Conservation (phyloP, 2,113 vertebrate species). For the Grammomys surdaster region DNA sequence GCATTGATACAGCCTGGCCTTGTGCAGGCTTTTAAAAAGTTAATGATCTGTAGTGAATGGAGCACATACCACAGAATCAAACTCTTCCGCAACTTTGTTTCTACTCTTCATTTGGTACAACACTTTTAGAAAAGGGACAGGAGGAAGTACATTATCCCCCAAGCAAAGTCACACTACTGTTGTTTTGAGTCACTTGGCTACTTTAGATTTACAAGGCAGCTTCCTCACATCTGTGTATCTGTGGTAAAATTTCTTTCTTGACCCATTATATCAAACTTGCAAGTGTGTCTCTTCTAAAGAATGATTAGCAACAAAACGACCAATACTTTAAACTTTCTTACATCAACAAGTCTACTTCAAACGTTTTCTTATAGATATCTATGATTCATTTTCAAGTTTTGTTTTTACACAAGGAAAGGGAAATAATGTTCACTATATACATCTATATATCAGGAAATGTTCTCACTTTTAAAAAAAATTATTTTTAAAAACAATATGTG, state of each 20-base stretch:
- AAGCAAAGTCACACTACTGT: neutral
- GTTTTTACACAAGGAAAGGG: constrained; percentile 24
- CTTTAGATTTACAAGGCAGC: constrained; percentile 5
- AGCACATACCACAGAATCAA: constrained; percentile 27
- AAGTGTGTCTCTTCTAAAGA: constrained; percentile 50
- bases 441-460: neutral
- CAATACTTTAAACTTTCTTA: constrained; percentile 55
- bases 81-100: constrained; percentile 37
- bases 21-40: constrained; percentile 69
- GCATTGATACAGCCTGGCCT: constrained; percentile 3
- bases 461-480: neutral
- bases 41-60: constrained; percentile 57
- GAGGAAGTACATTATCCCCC: neutral
- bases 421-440: neutral
- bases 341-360: constrained; percentile 28
- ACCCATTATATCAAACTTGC: constrained; percentile 20
- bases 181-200: neutral
- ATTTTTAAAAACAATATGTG: neutral
- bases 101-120: constrained; percentile 36
- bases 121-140: neutral
- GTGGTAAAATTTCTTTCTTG: neutral
- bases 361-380: constrained; percentile 20
- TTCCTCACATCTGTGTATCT: constrained; percentile 33
- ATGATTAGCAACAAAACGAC: constrained; percentile 24
- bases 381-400: constrained; percentile 14